A percentile compares a stretch with the other conserved stretches of the same genome.
Evolutionary conservation across 1,140 invertebrate genomes (phyloP).

Genomic region (Halictus rubicundus): DNA sequence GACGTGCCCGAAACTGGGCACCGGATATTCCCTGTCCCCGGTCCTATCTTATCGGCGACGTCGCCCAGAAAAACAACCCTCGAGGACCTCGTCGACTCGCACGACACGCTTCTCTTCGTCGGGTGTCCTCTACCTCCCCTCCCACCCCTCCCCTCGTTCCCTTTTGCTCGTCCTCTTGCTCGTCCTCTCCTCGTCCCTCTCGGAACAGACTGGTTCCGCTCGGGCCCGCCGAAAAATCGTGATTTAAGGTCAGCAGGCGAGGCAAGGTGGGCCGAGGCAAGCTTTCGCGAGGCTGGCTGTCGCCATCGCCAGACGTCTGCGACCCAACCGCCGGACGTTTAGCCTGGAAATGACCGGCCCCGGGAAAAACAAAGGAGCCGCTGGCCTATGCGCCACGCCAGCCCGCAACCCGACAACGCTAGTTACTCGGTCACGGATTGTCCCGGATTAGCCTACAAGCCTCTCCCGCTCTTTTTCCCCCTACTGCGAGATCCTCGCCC

Average conservation of each 20-base stretch:
- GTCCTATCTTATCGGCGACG: constrained; percentile 67
- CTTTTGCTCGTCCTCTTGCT: no score
- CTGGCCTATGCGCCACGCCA: not conserved
- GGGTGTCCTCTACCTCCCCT: no score
- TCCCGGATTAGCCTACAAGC: constrained; percentile 20
- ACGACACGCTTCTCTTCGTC: constrained; percentile 25
- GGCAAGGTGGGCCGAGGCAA: not conserved
- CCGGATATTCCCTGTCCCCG: constrained; percentile 48
- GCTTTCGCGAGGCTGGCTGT: not conserved
- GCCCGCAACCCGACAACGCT: not conserved
- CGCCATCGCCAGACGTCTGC: constrained; percentile 17
- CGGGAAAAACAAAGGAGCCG: constrained; percentile 53
- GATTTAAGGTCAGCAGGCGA: constrained; percentile 58
- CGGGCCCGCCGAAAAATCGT: constrained; percentile 53
- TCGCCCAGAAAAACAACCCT: constrained; percentile 54
- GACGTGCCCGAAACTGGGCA: constrained; percentile 50
- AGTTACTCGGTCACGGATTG: constrained; percentile 49
- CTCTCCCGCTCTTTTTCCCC: not conserved
- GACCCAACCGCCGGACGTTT: constrained; percentile 25
- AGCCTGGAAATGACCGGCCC: constrained; percentile 47
- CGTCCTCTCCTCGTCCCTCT: not conserved
- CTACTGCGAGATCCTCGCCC: not conserved
- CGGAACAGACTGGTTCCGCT: not conserved
- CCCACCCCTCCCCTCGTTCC: not conserved
- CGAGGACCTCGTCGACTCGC: constrained; percentile 19